Evolutionary conservation across 2,888 invertebrate species (phyloP), one percentile per base, ranked within the genome.

Genomic region (Papilio protenor): DNA sequence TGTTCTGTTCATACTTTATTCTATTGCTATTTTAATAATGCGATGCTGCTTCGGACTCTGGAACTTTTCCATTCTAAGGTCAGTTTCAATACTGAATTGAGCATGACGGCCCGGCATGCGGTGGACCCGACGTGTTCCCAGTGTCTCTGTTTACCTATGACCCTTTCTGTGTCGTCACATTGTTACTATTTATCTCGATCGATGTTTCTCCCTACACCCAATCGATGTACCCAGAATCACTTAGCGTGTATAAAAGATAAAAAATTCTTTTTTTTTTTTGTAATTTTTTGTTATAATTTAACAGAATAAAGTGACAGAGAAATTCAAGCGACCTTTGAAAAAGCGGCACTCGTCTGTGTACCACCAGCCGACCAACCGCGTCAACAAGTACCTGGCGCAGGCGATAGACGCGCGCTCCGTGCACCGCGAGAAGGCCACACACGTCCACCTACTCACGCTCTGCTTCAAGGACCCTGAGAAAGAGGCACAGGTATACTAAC

Each of bases 371-470:
- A 97, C 97, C 57, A 98, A 98, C 93, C 96, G 98, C 83, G 98
- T 98, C 79, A 98, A 98, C 95, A 98, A 98, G 90, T 98, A 97
- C 93, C 95, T 98, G 85, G 97, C 98, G 79, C 98, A 98, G 92
- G 98, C 98, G 49, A 98, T 98, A 84, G 98, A 98, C 89, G 98
- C 98, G 52, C 96, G 98, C 81, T 98, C 98, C 87, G 98, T 98
- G 80, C 98, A 98, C 89, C 96, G 98, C 79, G 98, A 98, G 91
- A 98, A 98, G 92, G 97, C 97, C 33, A 97, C 97, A 74, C 98
- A 98, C 88, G 98, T 98, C 75, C 98, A 98, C 88, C 95, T 97
- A 73, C 92, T 98, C 79, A 98, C 98, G 6, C 94, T 98, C 75
- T 97, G 97, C 88, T 98, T 98, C 90, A 97, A 97, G 86, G 98